These are phyloP conservation scores for Axis porcinus DNA, from an alignment of 2,113 vertebrate genomes.

Conservation along the genomic window DNA sequence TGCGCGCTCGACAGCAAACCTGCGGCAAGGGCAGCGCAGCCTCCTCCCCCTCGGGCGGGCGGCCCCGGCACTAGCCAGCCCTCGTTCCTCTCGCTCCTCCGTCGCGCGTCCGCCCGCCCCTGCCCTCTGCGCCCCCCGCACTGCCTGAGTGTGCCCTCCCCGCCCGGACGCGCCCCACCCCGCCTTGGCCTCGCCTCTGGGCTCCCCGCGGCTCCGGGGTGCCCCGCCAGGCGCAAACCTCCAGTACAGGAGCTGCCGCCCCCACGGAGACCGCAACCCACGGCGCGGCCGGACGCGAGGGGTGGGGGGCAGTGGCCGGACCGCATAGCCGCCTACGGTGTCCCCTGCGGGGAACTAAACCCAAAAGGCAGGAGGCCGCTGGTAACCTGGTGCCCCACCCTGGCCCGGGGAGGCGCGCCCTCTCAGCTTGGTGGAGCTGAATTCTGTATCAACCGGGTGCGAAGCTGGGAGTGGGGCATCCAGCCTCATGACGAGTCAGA, in stretches of 20 bases:
- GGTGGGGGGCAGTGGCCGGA: conserved; percentile 60
- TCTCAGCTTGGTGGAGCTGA: background rate
- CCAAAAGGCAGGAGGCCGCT: conserved; percentile 45
- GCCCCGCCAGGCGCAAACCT: conserved; percentile 67
- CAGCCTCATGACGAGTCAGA: background rate
- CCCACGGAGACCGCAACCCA: conserved; percentile 70
- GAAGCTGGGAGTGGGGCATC: background rate
- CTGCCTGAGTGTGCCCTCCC: conserved; percentile 57
- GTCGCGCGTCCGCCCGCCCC: conserved; percentile 64
- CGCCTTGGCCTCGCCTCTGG: conserved; percentile 29
- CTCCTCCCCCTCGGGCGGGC: conserved; percentile 75
- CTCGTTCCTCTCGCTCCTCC: conserved; percentile 48
- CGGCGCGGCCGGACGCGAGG: conserved; percentile 67
- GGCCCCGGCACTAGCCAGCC: conserved; percentile 65
- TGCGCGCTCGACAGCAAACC: conserved; percentile 81
- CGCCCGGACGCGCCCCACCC: conserved; percentile 55
- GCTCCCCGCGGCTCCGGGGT: conserved; percentile 46
- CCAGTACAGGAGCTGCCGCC: conserved; percentile 63
- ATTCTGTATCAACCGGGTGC: background rate
- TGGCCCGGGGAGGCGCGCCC: conserved; percentile 14
- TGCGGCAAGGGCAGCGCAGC: conserved; percentile 78
- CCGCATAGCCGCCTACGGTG: conserved; percentile 65
- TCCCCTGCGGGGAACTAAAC: conserved; percentile 63
- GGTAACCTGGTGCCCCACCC: conserved; percentile 59
- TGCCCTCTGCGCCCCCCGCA: conserved; percentile 72